Evolutionary conservation across 2,113 vertebrate genomes (phyloP).

Genomic region (Conger conger): DNA sequence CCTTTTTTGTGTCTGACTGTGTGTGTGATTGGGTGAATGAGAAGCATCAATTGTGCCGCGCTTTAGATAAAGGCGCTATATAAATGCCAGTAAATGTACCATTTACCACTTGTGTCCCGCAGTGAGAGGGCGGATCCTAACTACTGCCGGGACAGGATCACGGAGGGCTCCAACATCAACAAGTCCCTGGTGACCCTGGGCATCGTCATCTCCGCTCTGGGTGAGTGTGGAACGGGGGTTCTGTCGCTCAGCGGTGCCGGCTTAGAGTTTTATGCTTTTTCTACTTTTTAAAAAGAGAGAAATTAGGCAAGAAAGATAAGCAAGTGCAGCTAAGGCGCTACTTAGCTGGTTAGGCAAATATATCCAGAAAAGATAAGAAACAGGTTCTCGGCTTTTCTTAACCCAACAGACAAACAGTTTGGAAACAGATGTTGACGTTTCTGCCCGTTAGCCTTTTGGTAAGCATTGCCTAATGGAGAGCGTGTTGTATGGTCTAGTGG

Average conservation of each 20-base stretch:
- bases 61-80: too few relatives aligned
- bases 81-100: too few relatives aligned
- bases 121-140: slow-evolving; percentile 93
- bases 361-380: neutral
- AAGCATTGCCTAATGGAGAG: neutral
- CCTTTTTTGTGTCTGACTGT: too few relatives aligned
- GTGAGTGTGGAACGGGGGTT: slow-evolving; percentile 59
- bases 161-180: slow-evolving; percentile 97
- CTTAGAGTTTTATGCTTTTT: too few relatives aligned
- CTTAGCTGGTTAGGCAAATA: neutral
- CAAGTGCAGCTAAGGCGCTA: neutral
- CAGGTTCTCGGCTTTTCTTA: neutral
- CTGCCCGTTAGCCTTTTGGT: neutral
- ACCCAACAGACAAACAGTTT: neutral
- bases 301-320: neutral
- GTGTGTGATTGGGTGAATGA: too few relatives aligned
- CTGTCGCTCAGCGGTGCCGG: too few relatives aligned
- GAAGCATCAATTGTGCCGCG: too few relatives aligned
- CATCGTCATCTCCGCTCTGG: slow-evolving; percentile 94
- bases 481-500: neutral
- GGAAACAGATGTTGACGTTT: neutral
- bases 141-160: slow-evolving; percentile 92
- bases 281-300: slow-evolving; percentile 45
- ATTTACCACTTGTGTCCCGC: slow-evolving; percentile 41
- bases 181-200: slow-evolving; percentile 95